These are phyloP conservation scores for Danionella cerebrum DNA, from an alignment of 2,113 vertebrate species.

Conservation along the genomic window DNA sequence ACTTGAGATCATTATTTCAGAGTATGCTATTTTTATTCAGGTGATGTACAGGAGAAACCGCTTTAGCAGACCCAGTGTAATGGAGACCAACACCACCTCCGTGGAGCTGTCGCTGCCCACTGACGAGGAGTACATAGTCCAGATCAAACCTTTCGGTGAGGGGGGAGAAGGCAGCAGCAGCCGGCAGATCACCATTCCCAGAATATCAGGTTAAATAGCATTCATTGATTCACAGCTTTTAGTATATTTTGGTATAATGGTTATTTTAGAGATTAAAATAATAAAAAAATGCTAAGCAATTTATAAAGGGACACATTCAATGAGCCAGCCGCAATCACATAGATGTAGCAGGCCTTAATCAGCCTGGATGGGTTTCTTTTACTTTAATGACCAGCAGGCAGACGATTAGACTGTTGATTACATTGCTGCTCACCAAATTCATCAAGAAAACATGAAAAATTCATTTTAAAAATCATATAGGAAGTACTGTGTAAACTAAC, in stretches of 20 bases:
- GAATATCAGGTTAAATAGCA: conserved; percentile 63
- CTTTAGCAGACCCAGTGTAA: conserved; percentile 78
- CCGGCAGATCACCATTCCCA: conserved; percentile 89
- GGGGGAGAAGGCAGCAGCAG: conserved; percentile 94
- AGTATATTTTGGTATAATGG: no score
- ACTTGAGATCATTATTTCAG: not conserved
- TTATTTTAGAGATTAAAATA: no score
- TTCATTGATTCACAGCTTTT: conserved; percentile 21
- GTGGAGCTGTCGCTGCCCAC: conserved; percentile 88
- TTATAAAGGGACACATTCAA: not conserved
- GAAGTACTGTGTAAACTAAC: no score
- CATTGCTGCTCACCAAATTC: not conserved
- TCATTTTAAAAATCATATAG: no score
- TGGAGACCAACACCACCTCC: conserved; percentile 90
- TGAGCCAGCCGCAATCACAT: not conserved
- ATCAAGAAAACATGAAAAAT: not conserved
- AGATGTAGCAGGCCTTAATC: not conserved
- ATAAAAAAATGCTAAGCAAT: no score
- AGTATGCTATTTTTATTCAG: conserved; percentile 49
- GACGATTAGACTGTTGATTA: not conserved
- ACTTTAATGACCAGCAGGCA: not conserved
- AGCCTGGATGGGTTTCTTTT: not conserved
- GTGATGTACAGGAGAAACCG: conserved; percentile 87
- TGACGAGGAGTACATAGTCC: conserved; percentile 89
- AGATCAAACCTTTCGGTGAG: conserved; percentile 91